Conservation (phyloP, 2,888 invertebrate species). For the Lysandra coridon region DNA sequence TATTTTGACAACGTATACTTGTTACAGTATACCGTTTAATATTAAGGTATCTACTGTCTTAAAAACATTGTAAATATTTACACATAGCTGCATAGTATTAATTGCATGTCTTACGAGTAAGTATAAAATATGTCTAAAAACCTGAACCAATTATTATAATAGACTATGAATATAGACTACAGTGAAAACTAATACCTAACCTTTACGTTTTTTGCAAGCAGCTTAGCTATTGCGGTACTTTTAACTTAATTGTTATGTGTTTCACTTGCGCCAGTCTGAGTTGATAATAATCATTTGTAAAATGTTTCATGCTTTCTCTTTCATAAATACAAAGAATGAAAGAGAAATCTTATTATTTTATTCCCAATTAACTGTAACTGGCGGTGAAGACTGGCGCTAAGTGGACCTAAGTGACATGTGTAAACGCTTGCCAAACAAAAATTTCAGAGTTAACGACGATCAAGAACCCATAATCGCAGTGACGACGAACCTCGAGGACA, state of each 20-base stretch:
- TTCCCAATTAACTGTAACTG: neutral
- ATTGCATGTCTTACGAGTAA: constrained; percentile 15
- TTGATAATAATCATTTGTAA: neutral
- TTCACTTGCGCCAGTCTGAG: neutral
- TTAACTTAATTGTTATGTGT: neutral
- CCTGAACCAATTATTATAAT: neutral
- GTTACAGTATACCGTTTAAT: neutral
- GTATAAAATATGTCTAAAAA: neutral
- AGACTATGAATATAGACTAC: neutral
- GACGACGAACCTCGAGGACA: constrained; percentile 65
- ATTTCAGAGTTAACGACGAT: constrained; percentile 66
- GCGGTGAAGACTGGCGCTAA: neutral
- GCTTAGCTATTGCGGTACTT: neutral
- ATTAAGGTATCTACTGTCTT: neutral
- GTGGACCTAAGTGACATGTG: neutral
- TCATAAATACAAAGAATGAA: neutral
- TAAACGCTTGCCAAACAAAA: neutral
- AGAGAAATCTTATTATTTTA: neutral
- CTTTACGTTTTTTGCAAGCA: neutral
- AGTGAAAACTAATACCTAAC: too few species aligned
- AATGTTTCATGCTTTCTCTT: neutral
- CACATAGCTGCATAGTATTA: neutral
- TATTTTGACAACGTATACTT: neutral
- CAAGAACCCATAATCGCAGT: constrained; percentile 73
- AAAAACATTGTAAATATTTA: constrained; percentile 3